Percentiles rank a stretch among this genome's conserved stretches.
phyloP scores from a whole-genome alignment of 2,113 vertebrate species.

The Gadus chalcogrammus region DNA sequence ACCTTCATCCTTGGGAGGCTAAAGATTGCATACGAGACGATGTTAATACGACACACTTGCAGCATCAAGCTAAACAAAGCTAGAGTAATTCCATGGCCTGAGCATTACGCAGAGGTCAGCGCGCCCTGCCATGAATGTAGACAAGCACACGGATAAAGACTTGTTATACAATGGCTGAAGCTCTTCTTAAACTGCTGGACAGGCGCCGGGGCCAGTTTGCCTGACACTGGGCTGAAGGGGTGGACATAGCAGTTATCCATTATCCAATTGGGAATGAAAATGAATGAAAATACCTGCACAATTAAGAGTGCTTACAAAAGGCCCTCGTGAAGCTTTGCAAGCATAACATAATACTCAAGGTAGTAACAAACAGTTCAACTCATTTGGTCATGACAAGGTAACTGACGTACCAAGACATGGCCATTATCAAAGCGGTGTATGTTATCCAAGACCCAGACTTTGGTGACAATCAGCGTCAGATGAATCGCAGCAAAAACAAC shows the following conservation, averaged over 20 bases:
- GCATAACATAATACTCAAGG: too few species aligned
- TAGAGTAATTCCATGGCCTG: neutral
- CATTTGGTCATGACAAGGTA: neutral
- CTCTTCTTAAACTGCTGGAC: conserved; percentile 34
- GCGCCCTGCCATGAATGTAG: neutral
- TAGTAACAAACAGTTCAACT: too few species aligned
- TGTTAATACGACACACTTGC: too few species aligned
- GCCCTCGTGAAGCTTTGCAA: too few species aligned
- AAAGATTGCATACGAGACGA: too few species aligned
- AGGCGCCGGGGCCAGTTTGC: conserved; percentile 23
- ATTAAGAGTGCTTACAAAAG: conserved; percentile 2
- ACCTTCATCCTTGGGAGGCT: too few species aligned
- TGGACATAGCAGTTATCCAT: neutral
- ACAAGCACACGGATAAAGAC: conserved; percentile 24
- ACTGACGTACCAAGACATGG: conserved; percentile 20
- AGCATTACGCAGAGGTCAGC: neutral
- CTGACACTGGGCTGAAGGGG: conserved; percentile 24
- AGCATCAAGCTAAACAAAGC: neutral
- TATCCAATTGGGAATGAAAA: neutral
- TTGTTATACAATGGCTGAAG: conserved; percentile 27
- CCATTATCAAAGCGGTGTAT: neutral
- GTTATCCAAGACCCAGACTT: conserved; percentile 6
- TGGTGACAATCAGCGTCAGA: too few species aligned
- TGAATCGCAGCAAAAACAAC: too few species aligned
- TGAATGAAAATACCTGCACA: neutral